These are phyloP conservation scores for Meandrina meandrites DNA, from an alignment of 92 coral and sea anemone species.

Conservation along the genomic window DNA sequence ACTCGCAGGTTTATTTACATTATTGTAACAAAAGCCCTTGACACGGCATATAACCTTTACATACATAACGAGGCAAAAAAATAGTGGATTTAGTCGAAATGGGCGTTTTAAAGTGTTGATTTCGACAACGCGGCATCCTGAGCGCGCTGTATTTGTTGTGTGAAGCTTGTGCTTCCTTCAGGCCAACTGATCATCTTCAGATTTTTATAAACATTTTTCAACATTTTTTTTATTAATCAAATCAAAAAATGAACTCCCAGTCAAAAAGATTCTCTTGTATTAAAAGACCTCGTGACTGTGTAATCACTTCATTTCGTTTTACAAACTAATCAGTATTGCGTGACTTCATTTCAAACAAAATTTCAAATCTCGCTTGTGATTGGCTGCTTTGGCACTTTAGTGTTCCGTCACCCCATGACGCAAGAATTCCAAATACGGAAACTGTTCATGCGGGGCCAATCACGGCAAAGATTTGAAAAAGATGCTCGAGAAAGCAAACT, in stretches of 20 bases:
- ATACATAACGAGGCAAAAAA: conserved; percentile 18
- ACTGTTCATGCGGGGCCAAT: not conserved
- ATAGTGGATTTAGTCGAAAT: conserved; percentile 18
- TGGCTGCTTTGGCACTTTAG: not conserved
- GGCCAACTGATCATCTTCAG: not conserved
- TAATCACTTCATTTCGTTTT: conserved; percentile 19
- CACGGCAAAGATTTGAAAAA: not conserved
- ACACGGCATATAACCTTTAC: conserved; percentile 19
- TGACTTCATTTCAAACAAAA: conserved; percentile 4
- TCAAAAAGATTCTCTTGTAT: conserved; percentile 5
- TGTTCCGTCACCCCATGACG: not conserved
- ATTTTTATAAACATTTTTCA: not conserved
- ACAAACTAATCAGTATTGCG: not conserved
- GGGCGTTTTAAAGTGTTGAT: not conserved
- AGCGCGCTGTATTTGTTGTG: conserved; percentile 22
- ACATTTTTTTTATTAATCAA: not conserved
- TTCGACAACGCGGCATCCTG: conserved; percentile 29
- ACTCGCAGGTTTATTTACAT: conserved; percentile 14
- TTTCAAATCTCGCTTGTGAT: not conserved
- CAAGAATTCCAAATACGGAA: not conserved
- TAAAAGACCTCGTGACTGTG: conserved; percentile 4
- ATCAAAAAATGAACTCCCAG: conserved; percentile 30
- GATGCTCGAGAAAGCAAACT: not conserved
- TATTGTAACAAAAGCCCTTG: conserved; percentile 15
- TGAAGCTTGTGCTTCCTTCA: not conserved